Evolutionary conservation across 2,888 invertebrate species (phyloP), one percentile per base, ranked within the genome.

Genomic region (Mongoloraphidia duomilia): DNA sequence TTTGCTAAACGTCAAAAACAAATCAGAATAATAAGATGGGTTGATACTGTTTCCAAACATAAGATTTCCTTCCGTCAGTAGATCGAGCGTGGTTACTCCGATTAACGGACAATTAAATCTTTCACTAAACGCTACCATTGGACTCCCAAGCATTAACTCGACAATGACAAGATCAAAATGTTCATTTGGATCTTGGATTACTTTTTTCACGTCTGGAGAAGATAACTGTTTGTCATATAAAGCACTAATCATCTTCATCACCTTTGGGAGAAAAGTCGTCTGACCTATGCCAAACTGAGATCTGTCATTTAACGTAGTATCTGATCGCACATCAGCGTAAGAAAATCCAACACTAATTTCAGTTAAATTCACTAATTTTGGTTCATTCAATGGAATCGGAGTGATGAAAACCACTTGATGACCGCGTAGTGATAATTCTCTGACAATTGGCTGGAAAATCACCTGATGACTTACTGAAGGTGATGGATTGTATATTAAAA

Each of bases 391-490:
- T 0, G 72, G 70, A 51, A 71, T 57, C 33, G 72, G 49, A 1
- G 74, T 71, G 0, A 72, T 54, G 0, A 70, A 60, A 0, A 65
- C 61, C 0, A 75, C 55, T 46, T 73, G 62, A 50, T 75, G 74
- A 1, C 73, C 73, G 11, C 67, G 60, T 42, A 56, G 63, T 0
- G 63, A 63, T n/a, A 75, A 56, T 41, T 69, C 69, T 2, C 63
- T 59, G 9, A 63, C 63, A 3, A 74, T 48, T 2, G 65, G 60
- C 12, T 66, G 60, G 49, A 64, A 71, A 0, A 68, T 65, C 0
- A 69, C 58, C 58, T 72, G 72, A 52, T 73, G 73, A 47, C 72
- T 73, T 35, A 70, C 62, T 0, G 70, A 68, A 1, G 72, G 65
- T 3, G 59, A 56, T 1, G 72, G 64, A 40, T 67, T 60, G 0